Conservation (phyloP, 2,797 vertebrate genomes). For the Cephalopachus bancanus region DNA sequence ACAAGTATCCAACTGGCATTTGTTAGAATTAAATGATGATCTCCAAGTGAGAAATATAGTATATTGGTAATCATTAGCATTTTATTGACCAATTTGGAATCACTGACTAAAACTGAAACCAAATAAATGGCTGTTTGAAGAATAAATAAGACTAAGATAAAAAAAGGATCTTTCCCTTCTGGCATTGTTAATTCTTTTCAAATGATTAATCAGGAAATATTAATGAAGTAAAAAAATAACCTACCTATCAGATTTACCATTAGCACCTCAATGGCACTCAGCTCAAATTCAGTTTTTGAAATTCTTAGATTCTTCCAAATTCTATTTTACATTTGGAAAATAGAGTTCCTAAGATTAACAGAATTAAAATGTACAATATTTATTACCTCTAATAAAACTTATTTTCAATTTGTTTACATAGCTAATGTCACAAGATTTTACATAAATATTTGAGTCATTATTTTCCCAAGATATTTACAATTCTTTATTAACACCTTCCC, state of each 20-base stretch:
- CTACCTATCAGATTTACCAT: constrained; percentile 20
- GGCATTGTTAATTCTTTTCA: constrained; percentile 67
- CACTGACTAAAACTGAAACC: constrained; percentile 80
- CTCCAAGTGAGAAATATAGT: constrained; percentile 84
- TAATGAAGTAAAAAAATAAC: constrained; percentile 60
- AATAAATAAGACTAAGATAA: constrained; percentile 72
- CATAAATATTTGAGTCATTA: constrained; percentile 10
- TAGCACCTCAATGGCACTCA: background rate
- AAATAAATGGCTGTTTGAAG: constrained; percentile 55
- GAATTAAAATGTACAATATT: constrained; percentile 19
- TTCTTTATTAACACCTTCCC: constrained; percentile 12
- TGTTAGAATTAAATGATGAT: constrained; percentile 75
- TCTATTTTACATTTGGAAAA: constrained; percentile 30
- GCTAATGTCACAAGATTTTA: background rate
- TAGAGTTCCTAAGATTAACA: background rate
- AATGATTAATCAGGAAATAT: constrained; percentile 57
- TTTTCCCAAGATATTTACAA: background rate
- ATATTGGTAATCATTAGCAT: constrained; percentile 83
- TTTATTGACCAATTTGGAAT: constrained; percentile 78
- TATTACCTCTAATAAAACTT: background rate
- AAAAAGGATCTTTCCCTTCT: background rate
- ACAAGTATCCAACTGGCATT: constrained; percentile 78
- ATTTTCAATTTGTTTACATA: constrained; percentile 57
- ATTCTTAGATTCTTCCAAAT: background rate
- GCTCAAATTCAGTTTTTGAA: constrained; percentile 1